Percentiles rank a stretch among this genome's conserved stretches.
Conservation (phyloP, 2,888 invertebrate species). For the Tipula confusa region DNA sequence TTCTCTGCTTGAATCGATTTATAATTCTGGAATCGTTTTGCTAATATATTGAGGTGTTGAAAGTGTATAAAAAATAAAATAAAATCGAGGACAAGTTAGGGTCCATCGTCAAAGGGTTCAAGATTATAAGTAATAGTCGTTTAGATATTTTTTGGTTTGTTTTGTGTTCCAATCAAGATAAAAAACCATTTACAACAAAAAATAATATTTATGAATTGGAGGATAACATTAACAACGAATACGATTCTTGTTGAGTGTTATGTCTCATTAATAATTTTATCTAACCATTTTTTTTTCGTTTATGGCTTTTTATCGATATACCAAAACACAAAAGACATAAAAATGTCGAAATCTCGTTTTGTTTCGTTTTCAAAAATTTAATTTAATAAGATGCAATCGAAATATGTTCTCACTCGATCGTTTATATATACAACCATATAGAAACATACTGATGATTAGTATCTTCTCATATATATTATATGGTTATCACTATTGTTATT, state of each 20-base stretch:
- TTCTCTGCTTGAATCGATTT: neutral
- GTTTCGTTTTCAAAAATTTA: neutral
- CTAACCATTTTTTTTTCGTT: neutral
- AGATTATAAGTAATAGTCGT: neutral
- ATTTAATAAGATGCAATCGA: neutral
- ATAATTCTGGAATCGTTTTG: neutral
- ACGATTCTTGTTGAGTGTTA: slow-evolving; percentile 3
- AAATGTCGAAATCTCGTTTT: slow-evolving; percentile 3
- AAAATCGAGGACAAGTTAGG: neutral
- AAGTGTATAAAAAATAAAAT: neutral
- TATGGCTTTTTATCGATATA: slow-evolving; percentile 5
- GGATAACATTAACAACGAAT: neutral
- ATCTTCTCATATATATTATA: neutral
- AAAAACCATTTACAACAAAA: neutral
- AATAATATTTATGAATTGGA: slow-evolving; percentile 1
- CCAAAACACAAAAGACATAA: slow-evolving; percentile 3
- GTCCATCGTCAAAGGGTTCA: slow-evolving; percentile 12
- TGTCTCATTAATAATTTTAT: slow-evolving; percentile 25
- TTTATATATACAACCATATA: neutral
- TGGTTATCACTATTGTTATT: slow-evolving; percentile 25
- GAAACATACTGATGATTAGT: neutral
- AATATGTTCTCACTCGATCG: neutral
- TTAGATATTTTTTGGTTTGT: neutral
- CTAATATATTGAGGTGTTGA: neutral
- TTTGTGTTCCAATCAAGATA: slow-evolving; percentile 12